These are phyloP conservation scores for Hystrix cristata DNA, from an alignment of 2,113 vertebrate genomes.

Conservation along the genomic window DNA sequence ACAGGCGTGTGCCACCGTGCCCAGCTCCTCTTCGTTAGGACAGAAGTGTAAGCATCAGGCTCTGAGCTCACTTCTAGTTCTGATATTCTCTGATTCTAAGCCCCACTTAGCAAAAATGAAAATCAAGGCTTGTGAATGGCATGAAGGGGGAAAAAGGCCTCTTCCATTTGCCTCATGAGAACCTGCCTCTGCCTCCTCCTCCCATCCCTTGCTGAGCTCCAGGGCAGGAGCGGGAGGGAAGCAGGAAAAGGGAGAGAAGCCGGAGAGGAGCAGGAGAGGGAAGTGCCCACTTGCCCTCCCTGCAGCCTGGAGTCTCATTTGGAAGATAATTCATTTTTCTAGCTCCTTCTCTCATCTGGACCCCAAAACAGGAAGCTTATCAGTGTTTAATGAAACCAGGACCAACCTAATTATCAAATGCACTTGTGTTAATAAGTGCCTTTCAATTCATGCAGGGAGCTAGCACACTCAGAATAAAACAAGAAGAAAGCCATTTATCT, in stretches of 20 bases:
- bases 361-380: conserved; percentile 61
- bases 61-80: neutral
- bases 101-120: neutral
- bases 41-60: neutral
- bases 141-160: neutral
- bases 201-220: neutral
- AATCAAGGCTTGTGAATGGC: neutral
- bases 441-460: conserved; percentile 75
- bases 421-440: conserved; percentile 81
- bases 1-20: too few relatives aligned
- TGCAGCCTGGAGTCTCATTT: neutral
- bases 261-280: neutral
- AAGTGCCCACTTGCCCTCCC: neutral
- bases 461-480: conserved; percentile 76
- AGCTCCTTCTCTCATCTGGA: conserved; percentile 56
- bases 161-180: neutral
- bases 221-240: neutral
- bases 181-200: neutral
- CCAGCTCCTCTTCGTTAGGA: neutral
- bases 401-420: conserved; percentile 81
- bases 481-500: conserved; percentile 78
- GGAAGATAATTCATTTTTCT: neutral
- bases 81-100: neutral
- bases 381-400: conserved; percentile 76
- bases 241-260: too few relatives aligned